Evolutionary conservation across 2,888 invertebrate species (phyloP).

Genomic region (Spilosoma lubricipeda): DNA sequence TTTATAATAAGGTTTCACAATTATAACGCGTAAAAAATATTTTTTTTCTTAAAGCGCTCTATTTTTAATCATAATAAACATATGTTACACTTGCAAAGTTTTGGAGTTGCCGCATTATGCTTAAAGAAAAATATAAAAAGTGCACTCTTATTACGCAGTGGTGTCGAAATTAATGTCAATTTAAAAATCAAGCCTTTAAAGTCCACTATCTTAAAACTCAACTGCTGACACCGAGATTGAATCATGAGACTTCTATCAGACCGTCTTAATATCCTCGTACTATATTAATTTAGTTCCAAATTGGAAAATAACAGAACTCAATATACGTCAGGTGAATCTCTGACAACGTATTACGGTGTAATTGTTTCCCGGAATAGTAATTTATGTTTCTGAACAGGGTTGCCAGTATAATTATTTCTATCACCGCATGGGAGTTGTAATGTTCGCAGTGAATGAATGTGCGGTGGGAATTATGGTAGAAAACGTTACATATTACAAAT

Average conservation of each 20-base stretch:
- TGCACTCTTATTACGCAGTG: no score
- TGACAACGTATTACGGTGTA: slow-evolving; percentile 32
- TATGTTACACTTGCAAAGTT: no score
- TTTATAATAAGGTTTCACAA: no score
- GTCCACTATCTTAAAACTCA: background rate
- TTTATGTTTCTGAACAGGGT: slow-evolving; percentile 16
- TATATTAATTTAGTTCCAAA: slow-evolving; percentile 20
- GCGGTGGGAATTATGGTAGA: background rate
- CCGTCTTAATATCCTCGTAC: slow-evolving; percentile 9
- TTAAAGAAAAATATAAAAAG: no score
- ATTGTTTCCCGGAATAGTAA: slow-evolving; percentile 37
- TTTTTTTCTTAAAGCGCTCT: no score
- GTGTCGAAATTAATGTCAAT: no score
- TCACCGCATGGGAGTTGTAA: background rate
- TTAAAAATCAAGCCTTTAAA: no score
- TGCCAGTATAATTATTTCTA: slow-evolving; percentile 10
- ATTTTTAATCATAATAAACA: no score
- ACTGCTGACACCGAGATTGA: slow-evolving; percentile 13
- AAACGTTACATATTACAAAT: background rate
- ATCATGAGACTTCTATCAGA: slow-evolving; percentile 10
- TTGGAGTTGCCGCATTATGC: no score
- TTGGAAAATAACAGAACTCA: slow-evolving; percentile 24
- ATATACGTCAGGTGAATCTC: slow-evolving; percentile 22
- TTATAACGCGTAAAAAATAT: no score
- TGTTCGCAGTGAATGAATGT: background rate